A percentile compares a stretch with the other conserved stretches of the same genome.
Evolutionary conservation across 2,888 invertebrate species (phyloP).

Genomic region (Pyrocoelia pectoralis): DNA sequence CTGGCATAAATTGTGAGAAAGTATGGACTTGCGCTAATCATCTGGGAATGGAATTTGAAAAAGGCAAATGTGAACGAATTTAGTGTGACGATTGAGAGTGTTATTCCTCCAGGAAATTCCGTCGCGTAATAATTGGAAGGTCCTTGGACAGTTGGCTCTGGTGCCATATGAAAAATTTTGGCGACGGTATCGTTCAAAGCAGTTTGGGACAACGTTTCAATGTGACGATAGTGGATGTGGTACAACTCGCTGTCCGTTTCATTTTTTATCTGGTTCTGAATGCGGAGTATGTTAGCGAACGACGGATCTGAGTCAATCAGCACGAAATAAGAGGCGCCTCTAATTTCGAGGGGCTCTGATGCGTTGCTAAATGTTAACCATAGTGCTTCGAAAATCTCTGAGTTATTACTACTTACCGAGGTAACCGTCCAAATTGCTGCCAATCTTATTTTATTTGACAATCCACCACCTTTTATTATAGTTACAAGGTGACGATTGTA

Average conservation of each 20-base stretch:
- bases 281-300: not conserved
- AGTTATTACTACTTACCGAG: not conserved
- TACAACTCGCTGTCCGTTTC: slow-evolving; percentile 7
- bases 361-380: slow-evolving; percentile 6
- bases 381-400: not conserved
- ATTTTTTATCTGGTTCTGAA: not conserved
- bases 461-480: not conserved
- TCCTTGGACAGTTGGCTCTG: not conserved
- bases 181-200: too few species aligned
- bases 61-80: not conserved
- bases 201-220: not conserved
- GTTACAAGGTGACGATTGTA: not conserved
- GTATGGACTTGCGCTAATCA: not conserved
- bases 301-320: slow-evolving; percentile 1
- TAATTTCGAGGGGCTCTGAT: not conserved
- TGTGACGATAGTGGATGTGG: slow-evolving; percentile 8
- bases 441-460: not conserved
- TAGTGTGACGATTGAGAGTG: not conserved
- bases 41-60: not conserved
- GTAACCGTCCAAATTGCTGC: not conserved
- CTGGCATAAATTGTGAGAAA: not conserved
- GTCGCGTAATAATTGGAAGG: not conserved
- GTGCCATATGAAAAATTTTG: not conserved
- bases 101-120: not conserved
- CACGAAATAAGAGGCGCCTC: not conserved